Evolutionary conservation across 2,888 invertebrate genomes (phyloP), one percentile per base, ranked within the genome.

Genomic region (Andrena hattorfiana): DNA sequence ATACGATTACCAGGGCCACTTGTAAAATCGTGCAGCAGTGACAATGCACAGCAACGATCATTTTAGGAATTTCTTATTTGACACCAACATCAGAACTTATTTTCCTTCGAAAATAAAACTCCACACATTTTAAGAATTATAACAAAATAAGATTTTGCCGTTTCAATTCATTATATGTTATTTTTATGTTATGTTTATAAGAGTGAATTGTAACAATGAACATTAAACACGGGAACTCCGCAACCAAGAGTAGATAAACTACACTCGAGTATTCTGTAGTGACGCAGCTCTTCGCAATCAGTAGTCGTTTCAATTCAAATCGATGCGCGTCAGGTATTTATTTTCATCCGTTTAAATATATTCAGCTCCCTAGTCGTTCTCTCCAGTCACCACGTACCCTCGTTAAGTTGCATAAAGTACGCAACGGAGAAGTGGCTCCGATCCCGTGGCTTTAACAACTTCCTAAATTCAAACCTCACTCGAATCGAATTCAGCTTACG

Each of bases 331-430:
- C 56, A 66, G 35, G 60, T 51, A 70, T 76, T 66, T 16, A 70
- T 79, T 70, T 76, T 26, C 77, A 28, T 60, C 60, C 49, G 20
- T 20, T 79, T 70, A 60, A 70, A 51, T 70, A 42, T 42, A 64
- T 64, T 76, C 60, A 66, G 48, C 32, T 10, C 7, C 7, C 30
- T 26, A 16, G 20, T 26, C 20, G 49, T 75, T 59, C 23, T 32
- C 23, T 26, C 23, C 51, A 42, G 10, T 13, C 74, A 32, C 23
- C 30, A 28, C 48, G 20, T 35, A 59, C 20, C 42, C 51, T 26
- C 35, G 32, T 64, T 69, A 60, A 35, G 10, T 69, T 66, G 20
- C 49, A 66, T 35, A 70, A 66, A 42, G 26, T 42, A 16, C 35
- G 16, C 48, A 3, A 4, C 20, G 20, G 20, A 74, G 60, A 60